Evolutionary conservation across 2,797 vertebrate genomes (phyloP), one percentile per base, ranked within the genome.

Genomic region (Lutjanus argentimaculatus): DNA sequence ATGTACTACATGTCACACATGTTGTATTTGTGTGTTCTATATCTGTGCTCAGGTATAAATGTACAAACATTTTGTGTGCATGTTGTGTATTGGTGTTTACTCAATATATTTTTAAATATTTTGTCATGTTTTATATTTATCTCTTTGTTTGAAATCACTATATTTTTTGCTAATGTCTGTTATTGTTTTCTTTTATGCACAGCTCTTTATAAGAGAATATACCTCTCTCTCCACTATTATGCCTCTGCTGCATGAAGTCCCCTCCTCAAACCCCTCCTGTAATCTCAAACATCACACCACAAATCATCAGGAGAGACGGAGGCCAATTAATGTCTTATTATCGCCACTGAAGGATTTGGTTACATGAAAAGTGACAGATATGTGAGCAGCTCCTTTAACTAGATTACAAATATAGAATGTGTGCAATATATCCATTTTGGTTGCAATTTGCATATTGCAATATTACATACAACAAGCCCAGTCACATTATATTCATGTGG

Each of bases 321-420:
- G 6, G 12, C 8, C 36, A 4, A 19, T 40, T 53, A n/a, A 45
- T 12, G 48, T 4, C 30, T n/a, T 22, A 52, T 56, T 61, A 58
- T 43, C 43, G 22, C 61, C 16, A 48, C 13, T 3, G 57, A 45
- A 48, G 25, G 57, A 69, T 64, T 57, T 58, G 3, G 64, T 77
- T 67, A 43, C n/a, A 77, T 53, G 25, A 66, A 52, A 67, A 49
- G 9, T 42, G 30, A 45, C 30, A 36, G 30, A 36, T 36, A 36
- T 36, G 30, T 6, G 6, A 36, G 30, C 30, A 36, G 30, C 4
- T 36, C 30, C 30, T 36, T 36, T 36, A 36, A 36, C 30, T 36
- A 36, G 30, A 36, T 36, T 36, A 36, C 30, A 4, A 16, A 43
- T 9, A 7, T 16, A 45, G 11, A 46, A 16, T 45, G 10, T 30